Conservation (phyloP, 2,113 vertebrate species). For the Cololabis saira region DNA sequence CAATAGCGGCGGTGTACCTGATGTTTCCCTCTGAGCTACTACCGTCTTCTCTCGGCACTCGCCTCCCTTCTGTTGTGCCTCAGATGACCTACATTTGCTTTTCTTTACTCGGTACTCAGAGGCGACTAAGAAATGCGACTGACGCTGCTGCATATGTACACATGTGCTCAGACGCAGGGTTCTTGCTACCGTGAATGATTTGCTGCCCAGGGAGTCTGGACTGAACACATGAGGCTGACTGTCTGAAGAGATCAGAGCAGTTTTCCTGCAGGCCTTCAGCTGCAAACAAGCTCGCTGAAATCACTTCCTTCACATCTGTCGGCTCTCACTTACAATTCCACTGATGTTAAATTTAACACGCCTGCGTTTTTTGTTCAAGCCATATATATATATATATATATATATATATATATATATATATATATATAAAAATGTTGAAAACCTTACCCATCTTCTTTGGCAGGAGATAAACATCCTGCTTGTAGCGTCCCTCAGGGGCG, state of each 20-base stretch:
- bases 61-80: constrained; percentile 1
- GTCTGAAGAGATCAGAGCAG: constrained; percentile 21
- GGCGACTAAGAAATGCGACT: constrained; percentile 8
- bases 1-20: constrained; percentile 1
- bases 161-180: constrained; percentile 6
- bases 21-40: not conserved
- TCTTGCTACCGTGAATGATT: constrained; percentile 33
- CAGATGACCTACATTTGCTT: constrained; percentile 72
- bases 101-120: constrained; percentile 5
- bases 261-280: not conserved
- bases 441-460: constrained; percentile 97
- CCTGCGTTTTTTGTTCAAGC: too few species aligned
- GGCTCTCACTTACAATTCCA: constrained; percentile 2
- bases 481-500: constrained; percentile 94
- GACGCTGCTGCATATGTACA: not conserved
- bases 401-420: too few species aligned
- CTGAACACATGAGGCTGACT: constrained; percentile 24
- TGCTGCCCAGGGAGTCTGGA: constrained; percentile 15
- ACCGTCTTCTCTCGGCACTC: not conserved
- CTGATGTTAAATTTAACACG: too few species aligned
- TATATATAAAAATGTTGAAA: not conserved
- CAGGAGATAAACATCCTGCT: constrained; percentile 94
- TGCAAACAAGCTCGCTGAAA: not conserved
- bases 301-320: constrained; percentile 17
- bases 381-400: too few species aligned